Percentiles rank a stretch among this genome's conserved stretches.
These are phyloP conservation scores for Xestobium rufovillosum DNA, from an alignment of 2,888 invertebrate genomes.

Conservation along the genomic window DNA sequence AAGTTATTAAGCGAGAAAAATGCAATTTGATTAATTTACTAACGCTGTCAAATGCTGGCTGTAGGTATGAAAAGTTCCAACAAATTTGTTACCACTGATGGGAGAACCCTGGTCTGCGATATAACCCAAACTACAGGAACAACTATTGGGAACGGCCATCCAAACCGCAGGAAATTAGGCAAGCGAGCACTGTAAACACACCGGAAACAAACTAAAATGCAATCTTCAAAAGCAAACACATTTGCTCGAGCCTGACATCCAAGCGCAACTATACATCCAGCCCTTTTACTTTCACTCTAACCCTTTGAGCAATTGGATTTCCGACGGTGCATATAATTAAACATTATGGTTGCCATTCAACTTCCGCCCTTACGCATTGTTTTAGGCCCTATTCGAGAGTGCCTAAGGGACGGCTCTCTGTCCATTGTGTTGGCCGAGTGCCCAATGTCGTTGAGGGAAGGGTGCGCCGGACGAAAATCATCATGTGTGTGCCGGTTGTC, in stretches of 20 bases:
- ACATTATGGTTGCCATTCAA: slow-evolving; percentile 28
- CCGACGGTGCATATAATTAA: slow-evolving; percentile 1
- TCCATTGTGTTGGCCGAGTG: slow-evolving; percentile 28
- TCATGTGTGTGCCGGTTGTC: slow-evolving; percentile 32
- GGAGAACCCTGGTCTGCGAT: no score
- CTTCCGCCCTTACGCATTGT: slow-evolving; percentile 31
- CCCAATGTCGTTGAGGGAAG: slow-evolving; percentile 34
- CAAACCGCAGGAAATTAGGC: no score
- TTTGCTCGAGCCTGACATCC: neutral
- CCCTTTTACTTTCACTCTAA: slow-evolving; percentile 1
- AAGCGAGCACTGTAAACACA: no score
- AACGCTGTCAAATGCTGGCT: no score
- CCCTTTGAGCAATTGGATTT: neutral
- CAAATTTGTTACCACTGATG: no score
- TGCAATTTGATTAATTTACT: no score
- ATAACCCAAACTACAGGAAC: no score
- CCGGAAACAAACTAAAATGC: no score
- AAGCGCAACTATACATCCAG: no score
- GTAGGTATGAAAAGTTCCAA: no score
- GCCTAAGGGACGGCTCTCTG: slow-evolving; percentile 29
- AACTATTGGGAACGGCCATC: no score
- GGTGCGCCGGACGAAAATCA: slow-evolving; percentile 34
- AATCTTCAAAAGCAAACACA: slow-evolving; percentile 1
- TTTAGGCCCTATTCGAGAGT: slow-evolving; percentile 26
- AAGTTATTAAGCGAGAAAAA: no score